A percentile compares a stretch with the other conserved stretches of the same genome.
Conservation (phyloP, 2,888 invertebrate species). For the Diachrysia chrysitis region DNA sequence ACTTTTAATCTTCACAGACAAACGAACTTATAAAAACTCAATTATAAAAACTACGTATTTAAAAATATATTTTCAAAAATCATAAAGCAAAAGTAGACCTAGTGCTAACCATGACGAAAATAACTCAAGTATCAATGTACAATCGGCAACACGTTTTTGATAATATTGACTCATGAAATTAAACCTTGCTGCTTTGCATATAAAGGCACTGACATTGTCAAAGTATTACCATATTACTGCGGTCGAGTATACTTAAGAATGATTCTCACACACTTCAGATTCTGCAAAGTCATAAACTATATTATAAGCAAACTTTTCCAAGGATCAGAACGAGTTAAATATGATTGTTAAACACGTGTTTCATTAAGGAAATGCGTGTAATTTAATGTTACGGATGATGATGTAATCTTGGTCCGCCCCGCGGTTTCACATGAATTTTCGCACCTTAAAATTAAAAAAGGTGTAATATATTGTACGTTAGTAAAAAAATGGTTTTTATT, state of each 20-base stretch:
- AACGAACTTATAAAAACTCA: too few relatives aligned
- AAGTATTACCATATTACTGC: neutral
- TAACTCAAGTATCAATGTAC: conserved; percentile 30
- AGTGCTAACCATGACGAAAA: conserved; percentile 18
- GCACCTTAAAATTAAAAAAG: too few relatives aligned
- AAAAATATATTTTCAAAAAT: too few relatives aligned
- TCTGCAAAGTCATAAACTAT: conserved; percentile 46
- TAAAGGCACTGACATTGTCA: neutral
- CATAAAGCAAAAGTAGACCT: too few relatives aligned
- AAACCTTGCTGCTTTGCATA: neutral
- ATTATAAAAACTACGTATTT: too few relatives aligned
- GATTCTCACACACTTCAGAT: conserved; percentile 36
- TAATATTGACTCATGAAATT: neutral
- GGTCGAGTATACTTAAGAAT: conserved; percentile 16
- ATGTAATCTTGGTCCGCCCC: neutral
- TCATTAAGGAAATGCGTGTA: conserved; percentile 31
- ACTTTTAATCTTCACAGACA: too few relatives aligned
- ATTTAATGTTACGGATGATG: neutral
- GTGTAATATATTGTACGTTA: too few relatives aligned
- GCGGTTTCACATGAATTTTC: neutral
- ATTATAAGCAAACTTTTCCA: conserved; percentile 34
- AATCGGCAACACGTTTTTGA: neutral
- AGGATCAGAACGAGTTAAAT: conserved; percentile 30
- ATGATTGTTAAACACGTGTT: conserved; percentile 39
- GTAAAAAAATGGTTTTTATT: too few relatives aligned